Conservation (phyloP, 2,113 vertebrate genomes). For the Ardeotis arabs region DNA sequence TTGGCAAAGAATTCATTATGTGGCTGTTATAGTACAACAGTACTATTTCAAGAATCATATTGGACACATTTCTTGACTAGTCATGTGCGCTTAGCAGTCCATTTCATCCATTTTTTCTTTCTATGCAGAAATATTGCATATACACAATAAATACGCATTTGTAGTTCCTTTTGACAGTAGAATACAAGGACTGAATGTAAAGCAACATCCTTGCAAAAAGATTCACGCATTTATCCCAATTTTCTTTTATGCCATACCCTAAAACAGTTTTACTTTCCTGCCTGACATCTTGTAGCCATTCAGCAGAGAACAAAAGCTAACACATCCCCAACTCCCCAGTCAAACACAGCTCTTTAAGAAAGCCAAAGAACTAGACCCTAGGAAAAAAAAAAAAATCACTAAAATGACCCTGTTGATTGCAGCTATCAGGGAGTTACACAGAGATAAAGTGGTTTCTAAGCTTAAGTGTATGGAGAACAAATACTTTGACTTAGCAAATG, state of each 20-base stretch:
- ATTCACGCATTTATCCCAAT: not conserved
- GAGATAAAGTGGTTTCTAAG: not conserved
- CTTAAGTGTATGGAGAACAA: not conserved
- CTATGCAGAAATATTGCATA: not conserved
- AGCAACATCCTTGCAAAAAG: not conserved
- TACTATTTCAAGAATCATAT: not conserved
- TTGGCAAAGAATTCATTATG: not conserved
- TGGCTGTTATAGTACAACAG: not conserved
- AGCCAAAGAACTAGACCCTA: not conserved
- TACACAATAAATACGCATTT: not conserved
- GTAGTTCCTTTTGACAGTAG: not conserved
- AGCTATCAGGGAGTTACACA: not conserved
- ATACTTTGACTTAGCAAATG: not conserved
- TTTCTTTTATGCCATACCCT: not conserved
- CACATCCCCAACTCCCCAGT: not conserved
- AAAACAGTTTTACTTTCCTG: not conserved
- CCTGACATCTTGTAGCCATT: not conserved
- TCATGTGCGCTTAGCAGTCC: not conserved
- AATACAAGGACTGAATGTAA: not conserved
- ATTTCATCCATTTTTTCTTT: not conserved
- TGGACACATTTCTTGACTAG: not conserved
- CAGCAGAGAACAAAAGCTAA: not conserved
- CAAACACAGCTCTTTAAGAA: not conserved
- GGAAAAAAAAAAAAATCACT: not conserved
- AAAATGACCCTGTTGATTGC: slow-evolving; percentile 16